These are phyloP conservation scores for Himantopus leucocephalus DNA, from an alignment of 2,113 vertebrate species.

Conservation along the genomic window DNA sequence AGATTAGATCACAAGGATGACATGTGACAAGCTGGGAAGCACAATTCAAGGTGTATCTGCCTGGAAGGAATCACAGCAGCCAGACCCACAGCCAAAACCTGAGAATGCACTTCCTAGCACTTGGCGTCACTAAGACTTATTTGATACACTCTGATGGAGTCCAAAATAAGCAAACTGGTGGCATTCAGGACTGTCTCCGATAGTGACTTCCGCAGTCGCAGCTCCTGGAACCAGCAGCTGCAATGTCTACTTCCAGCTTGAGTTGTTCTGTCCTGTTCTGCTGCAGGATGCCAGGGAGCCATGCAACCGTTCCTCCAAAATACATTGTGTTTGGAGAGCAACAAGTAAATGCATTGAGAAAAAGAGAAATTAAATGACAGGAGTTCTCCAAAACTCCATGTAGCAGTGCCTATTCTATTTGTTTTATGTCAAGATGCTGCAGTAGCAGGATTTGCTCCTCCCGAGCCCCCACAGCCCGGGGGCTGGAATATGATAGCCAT, in stretches of 20 bases:
- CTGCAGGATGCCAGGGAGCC: background rate
- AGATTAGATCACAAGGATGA: background rate
- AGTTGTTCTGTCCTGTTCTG: background rate
- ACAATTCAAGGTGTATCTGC: background rate
- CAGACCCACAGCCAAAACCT: background rate
- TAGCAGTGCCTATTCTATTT: background rate
- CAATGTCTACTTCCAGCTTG: background rate
- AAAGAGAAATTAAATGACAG: background rate
- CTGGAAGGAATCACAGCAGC: background rate
- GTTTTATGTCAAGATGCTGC: background rate
- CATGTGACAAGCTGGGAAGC: background rate
- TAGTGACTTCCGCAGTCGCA: background rate
- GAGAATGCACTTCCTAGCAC: background rate
- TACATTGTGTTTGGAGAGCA: background rate
- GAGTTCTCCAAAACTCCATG: background rate
- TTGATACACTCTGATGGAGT: background rate
- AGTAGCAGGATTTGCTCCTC: background rate
- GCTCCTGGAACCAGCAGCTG: background rate
- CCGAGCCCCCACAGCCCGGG: rapidly evolving
- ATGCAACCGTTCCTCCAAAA: background rate
- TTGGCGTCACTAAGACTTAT: background rate
- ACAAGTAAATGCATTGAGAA: background rate
- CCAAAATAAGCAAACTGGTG: background rate
- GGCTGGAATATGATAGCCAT: rapidly evolving
- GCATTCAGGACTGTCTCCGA: background rate